These are phyloP conservation scores for Argyresthia goedartella DNA, from an alignment of 2,888 invertebrate species.

Conservation along the genomic window DNA sequence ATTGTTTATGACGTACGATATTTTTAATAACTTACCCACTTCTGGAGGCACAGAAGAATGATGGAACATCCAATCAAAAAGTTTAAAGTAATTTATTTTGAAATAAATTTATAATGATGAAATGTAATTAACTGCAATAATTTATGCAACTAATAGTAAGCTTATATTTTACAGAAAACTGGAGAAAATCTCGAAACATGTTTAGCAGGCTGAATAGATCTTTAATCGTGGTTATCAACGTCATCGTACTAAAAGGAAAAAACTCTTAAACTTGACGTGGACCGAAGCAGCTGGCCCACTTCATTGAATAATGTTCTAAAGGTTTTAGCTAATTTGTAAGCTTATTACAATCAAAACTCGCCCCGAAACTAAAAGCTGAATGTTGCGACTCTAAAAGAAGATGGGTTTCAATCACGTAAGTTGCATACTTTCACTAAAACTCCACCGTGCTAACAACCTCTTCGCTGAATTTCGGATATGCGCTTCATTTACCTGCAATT, in stretches of 20 bases:
- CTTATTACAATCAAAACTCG: slow-evolving; percentile 27
- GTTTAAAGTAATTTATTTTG: too few species aligned
- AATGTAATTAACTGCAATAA: too few species aligned
- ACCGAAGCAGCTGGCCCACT: slow-evolving; percentile 58
- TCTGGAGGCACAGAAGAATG: too few species aligned
- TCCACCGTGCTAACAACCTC: slow-evolving; percentile 23
- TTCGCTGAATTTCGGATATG: slow-evolving; percentile 30
- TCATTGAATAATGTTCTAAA: slow-evolving; percentile 30
- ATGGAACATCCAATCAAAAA: too few species aligned
- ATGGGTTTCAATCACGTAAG: slow-evolving; percentile 50
- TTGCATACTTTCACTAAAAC: slow-evolving; percentile 37
- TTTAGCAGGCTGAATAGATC: too few species aligned
- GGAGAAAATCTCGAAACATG: too few species aligned
- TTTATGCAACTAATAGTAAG: too few species aligned
- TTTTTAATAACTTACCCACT: too few species aligned
- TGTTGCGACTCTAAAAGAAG: slow-evolving; percentile 35
- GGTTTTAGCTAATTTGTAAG: slow-evolving; percentile 24
- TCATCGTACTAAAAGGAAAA: slow-evolving; percentile 57
- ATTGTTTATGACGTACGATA: too few species aligned
- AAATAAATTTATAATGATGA: too few species aligned
- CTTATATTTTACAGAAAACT: too few species aligned
- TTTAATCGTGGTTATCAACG: slow-evolving; percentile 9
- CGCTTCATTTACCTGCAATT: slow-evolving; percentile 23
- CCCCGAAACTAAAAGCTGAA: slow-evolving; percentile 26
- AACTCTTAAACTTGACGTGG: slow-evolving; percentile 71